Base-by-base conservation (phyloP, 2,888 invertebrate genomes). In the Pseudeuparius sepicola region DNA sequence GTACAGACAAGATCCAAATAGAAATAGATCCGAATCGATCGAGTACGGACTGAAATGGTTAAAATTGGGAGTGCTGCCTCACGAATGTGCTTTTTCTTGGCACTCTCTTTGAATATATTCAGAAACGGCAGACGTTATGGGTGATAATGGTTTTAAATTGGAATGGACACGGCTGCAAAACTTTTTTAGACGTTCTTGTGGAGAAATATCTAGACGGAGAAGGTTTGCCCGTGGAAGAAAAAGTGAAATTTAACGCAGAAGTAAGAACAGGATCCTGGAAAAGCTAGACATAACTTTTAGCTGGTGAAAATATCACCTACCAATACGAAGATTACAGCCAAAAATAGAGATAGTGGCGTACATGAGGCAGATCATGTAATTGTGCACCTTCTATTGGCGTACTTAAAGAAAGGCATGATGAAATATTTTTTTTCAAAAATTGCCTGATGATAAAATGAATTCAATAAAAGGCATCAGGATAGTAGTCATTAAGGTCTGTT, bases 161-260 rank as follows among this genome's bases (percentile, higher is more conserved):
- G 85, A 81, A 78, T 43, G 71, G 73, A 31, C 69, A 65, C 34
- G 82, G 82, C 2, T 85, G 71, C 51, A 67, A 65, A 43, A 75
- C 67, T 3, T 60, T 83, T 24, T 57, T 85, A 29, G 70, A 76
- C 44, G 48, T 82, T 18, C 62, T 85, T 39, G 63, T 74, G 70
- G 42, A 48, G 31, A 52, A 51, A 37, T 48, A 41, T n/a, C 51
- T 51, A n/a, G 39, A 52, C 28, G 31, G 42, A n/a, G 30, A 32
- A 2, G 37, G 45, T 18, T 24, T 50, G 10, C 46, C 46, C 5
- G 35, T 50, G 4, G 51, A 55, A 1, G 49, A 56, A 0, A 54
- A 46, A 40, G 48, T 53, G 28, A 25, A 45, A 4, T 28, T 53
- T 4, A 42, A 43, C 10, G 50, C 49, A 40, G 44, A 44, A 42